Evolutionary conservation across 2,888 invertebrate species (phyloP), one percentile per base, ranked within the genome.

Genomic region (Caenorhabditis zanzibari): DNA sequence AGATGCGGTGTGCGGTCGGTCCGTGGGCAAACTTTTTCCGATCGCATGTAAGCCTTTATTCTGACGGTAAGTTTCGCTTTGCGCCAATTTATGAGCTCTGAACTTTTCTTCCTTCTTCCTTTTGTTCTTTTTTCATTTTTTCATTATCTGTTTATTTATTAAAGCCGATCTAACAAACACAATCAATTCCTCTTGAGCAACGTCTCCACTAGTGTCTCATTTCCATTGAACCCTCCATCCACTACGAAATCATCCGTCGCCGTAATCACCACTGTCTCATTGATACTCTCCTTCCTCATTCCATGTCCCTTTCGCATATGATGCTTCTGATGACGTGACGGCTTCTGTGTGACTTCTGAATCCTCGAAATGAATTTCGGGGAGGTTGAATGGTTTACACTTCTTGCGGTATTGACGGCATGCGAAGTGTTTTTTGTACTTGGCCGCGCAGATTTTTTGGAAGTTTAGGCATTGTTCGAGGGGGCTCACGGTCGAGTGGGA

Each of bases 351-450:
- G 58, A 71, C 71, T 75, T 75, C 75, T 24, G 74, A 44, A 19
- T 74, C 71, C 10, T 71, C 71, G 35, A 69, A 69, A 24, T 74
- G 74, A n/a, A 69, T 69, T 32, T 69, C 75, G 5, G 79, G 79
- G 2, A 83, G 77, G 6, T 68, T 74, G 66, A 44, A 85, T 24
- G 44, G 35, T 9, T 64, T 59, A 72, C 85, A 86, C 44, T 75
- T 77, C 54, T 82, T 84, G 26, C 63, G 52, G 54, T 81, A 86
- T 38, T 84, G 84, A 19, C 73, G 56, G 47, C 85, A 86, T 0
- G 85, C 79, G 44, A 75, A 84, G 52, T 86, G 85, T 54, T 81
- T 84, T 7, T 54, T 38, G 72, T 75, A 86, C 35, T 84, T 86
- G 10, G 66, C 58, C 6, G 71, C 71, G 44, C 85, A 86, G 32